Conservation (phyloP, 2,113 vertebrate species). For the Hippocampus guttulatus region DNA sequence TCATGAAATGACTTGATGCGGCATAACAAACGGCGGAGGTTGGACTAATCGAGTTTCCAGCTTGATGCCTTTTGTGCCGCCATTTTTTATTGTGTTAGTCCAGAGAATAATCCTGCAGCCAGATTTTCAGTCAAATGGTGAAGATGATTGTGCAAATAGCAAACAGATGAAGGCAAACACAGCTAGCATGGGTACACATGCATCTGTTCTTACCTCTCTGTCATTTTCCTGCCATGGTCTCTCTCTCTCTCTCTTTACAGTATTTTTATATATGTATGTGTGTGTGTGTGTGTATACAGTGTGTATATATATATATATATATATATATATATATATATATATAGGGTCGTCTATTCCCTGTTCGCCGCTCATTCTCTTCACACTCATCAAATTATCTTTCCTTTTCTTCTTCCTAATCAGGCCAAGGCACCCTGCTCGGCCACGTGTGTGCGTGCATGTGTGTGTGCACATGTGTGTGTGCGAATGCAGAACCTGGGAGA, state of each 20-base stretch:
- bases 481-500: slow-evolving; percentile 39
- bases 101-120: background rate
- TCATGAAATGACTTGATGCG: slow-evolving; percentile 37
- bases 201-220: background rate
- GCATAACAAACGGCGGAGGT: background rate
- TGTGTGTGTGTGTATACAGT: too few relatives aligned
- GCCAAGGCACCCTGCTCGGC: slow-evolving; percentile 16
- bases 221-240: background rate
- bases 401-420: background rate
- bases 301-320: too few relatives aligned
- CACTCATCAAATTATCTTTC: background rate
- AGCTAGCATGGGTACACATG: background rate
- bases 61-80: slow-evolving; percentile 11
- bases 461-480: background rate
- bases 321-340: too few relatives aligned
- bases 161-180: background rate
- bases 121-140: background rate
- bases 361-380: slow-evolving; percentile 9
- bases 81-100: slow-evolving; percentile 7
- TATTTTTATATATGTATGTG: too few relatives aligned
- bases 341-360: background rate
- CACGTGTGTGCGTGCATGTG: slow-evolving; percentile 2
- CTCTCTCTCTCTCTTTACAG: slow-evolving; percentile 1
- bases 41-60: slow-evolving; percentile 1
- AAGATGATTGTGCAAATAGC: slow-evolving; percentile 8